Conservation (phyloP, 2,113 vertebrate genomes). For the Oriolus oriolus region DNA sequence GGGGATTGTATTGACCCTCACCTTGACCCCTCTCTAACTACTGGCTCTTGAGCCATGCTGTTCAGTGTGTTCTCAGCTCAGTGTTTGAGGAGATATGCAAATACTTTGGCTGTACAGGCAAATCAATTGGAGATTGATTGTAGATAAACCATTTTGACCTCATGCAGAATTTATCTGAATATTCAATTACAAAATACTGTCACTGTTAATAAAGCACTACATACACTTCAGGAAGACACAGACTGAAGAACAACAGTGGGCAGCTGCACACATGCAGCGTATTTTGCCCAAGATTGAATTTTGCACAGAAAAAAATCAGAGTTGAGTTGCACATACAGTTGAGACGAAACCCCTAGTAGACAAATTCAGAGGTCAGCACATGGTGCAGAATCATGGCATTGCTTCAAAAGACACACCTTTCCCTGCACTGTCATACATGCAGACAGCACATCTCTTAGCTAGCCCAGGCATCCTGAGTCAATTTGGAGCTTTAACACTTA, state of each 20-base stretch:
- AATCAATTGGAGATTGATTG: slow-evolving; percentile 55
- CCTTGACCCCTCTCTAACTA: slow-evolving; percentile 29
- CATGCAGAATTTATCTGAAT: slow-evolving; percentile 50
- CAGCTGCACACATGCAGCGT: not conserved
- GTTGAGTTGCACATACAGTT: not conserved
- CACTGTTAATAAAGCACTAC: slow-evolving; percentile 36
- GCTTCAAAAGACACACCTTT: not conserved
- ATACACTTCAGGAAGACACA: not conserved
- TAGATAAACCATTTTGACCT: slow-evolving; percentile 38
- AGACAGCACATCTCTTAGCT: not conserved
- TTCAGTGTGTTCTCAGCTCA: not conserved
- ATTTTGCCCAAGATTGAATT: not conserved
- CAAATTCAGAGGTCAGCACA: not conserved
- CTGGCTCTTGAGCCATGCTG: not conserved
- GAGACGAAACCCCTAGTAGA: not conserved
- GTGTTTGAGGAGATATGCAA: slow-evolving; percentile 35
- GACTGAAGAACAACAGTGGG: not conserved
- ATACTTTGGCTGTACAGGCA: not conserved
- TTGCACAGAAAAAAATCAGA: not conserved
- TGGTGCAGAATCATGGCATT: not conserved
- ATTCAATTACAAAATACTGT: slow-evolving; percentile 45
- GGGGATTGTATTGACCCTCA: slow-evolving; percentile 20
- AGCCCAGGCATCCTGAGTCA: not conserved
- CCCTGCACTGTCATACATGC: not conserved
- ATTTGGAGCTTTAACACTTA: not conserved